These are phyloP conservation scores for Scaeva pyrastri DNA, from an alignment of 2,888 invertebrate species.

Conservation along the genomic window DNA sequence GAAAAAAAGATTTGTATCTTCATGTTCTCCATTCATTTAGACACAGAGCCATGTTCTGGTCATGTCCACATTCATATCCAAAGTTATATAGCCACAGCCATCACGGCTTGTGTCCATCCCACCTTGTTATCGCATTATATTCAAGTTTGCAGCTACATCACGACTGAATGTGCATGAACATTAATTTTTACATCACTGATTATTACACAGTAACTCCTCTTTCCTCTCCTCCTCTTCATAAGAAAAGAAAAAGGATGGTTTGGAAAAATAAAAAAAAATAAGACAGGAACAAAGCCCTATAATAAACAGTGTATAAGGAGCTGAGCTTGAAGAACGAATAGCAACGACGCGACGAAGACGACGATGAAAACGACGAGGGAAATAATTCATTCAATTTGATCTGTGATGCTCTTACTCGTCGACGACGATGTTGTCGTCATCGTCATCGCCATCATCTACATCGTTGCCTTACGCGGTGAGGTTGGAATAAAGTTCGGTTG, in stretches of 20 bases:
- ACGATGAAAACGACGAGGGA: conserved; percentile 13
- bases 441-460: conserved; percentile 3
- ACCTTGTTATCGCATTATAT: conserved; percentile 73
- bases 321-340: conserved; percentile 1
- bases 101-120: conserved; percentile 64
- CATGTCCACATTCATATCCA: background rate
- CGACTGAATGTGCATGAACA: conserved; percentile 55
- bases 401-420: conserved; percentile 45
- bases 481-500: conserved; percentile 1
- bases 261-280: background rate
- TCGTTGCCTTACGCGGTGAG: conserved; percentile 26
- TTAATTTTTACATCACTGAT: conserved; percentile 73
- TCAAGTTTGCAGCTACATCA: conserved; percentile 60
- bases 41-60: background rate
- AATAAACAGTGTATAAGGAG: conserved; percentile 8
- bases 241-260: background rate
- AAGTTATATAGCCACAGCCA: conserved; percentile 1
- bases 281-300: conserved; percentile 22
- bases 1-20: conserved; percentile 41
- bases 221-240: background rate
- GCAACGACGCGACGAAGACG: conserved; percentile 21
- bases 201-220: conserved; percentile 45
- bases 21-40: conserved; percentile 24
- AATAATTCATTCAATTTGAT: conserved; percentile 69
- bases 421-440: background rate